Evolutionary conservation across 2,113 vertebrate genomes (phyloP).

Genomic region (Phrynosoma blainvillii): DNA sequence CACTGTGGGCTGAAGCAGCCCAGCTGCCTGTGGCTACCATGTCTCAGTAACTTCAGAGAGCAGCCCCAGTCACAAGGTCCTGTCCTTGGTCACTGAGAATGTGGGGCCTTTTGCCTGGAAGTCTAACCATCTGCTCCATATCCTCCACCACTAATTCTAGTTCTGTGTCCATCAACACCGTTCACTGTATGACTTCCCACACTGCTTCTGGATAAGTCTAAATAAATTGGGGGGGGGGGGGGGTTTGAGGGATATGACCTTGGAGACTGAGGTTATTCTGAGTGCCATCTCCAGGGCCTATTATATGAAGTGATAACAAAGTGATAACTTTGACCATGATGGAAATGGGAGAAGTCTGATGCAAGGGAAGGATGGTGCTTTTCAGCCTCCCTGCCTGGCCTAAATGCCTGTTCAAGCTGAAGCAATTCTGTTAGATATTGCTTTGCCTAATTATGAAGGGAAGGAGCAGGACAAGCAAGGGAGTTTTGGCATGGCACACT

Average conservation of each 20-base stretch:
- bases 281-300: constrained; percentile 33
- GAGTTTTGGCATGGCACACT: constrained; percentile 2
- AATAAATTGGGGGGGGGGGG: not conserved
- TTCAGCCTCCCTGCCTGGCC: constrained; percentile 75
- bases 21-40: not conserved
- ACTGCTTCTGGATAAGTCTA: too few relatives aligned
- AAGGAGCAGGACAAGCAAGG: not conserved
- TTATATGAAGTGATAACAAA: not conserved
- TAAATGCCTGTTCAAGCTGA: constrained; percentile 76
- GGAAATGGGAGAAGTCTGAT: not conserved
- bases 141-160: too few relatives aligned
- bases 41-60: not conserved
- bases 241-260: too few relatives aligned
- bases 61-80: not conserved
- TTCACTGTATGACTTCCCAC: too few relatives aligned
- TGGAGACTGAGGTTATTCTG: not conserved
- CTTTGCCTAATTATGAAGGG: constrained; percentile 74
- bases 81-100: not conserved
- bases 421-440: constrained; percentile 76
- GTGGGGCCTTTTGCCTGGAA: too few relatives aligned
- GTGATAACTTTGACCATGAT: not conserved
- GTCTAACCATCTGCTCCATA: too few relatives aligned
- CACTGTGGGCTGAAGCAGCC: not conserved
- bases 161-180: too few relatives aligned
- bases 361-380: constrained; percentile 39